phyloP scores from a whole-genome alignment of 2,888 invertebrate species.

The Tachystola acroxantha region DNA sequence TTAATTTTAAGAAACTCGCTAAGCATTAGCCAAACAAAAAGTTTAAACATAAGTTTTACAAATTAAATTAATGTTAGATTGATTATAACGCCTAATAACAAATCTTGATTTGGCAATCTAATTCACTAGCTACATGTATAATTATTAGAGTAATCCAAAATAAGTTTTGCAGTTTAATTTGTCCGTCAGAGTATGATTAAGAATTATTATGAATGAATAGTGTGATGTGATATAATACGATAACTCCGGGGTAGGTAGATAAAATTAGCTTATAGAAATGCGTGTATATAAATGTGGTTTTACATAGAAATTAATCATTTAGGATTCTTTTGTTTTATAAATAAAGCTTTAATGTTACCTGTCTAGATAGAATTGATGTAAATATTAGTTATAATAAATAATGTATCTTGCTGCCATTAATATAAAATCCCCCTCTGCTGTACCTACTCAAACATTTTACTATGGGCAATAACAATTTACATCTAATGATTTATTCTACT shows the following conservation, averaged over 20 bases:
- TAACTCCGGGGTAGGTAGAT: slow-evolving; percentile 36
- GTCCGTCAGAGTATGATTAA: slow-evolving; percentile 13
- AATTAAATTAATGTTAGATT: no score
- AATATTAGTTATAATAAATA: slow-evolving; percentile 60
- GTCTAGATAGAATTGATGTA: slow-evolving; percentile 40
- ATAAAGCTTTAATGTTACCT: slow-evolving; percentile 60
- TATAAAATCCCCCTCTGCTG: slow-evolving; percentile 25
- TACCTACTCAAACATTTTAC: neutral
- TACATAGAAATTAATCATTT: slow-evolving; percentile 19
- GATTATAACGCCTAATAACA: no score
- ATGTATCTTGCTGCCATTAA: slow-evolving; percentile 58
- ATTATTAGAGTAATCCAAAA: no score
- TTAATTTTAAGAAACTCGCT: no score
- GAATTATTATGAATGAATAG: slow-evolving; percentile 19
- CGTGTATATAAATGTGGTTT: slow-evolving; percentile 41
- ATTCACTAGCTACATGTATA: no score
- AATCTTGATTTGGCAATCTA: no score
- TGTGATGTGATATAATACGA: slow-evolving; percentile 28
- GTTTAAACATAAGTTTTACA: no score
- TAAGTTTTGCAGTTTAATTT: neutral
- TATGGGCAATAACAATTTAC: neutral
- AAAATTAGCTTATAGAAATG: slow-evolving; percentile 22
- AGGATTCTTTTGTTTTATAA: slow-evolving; percentile 27
- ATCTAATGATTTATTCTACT: slow-evolving; percentile 1
- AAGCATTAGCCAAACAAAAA: no score